Evolutionary conservation across 1,140 invertebrate genomes (phyloP).

Genomic region (Capitella teleta): DNA sequence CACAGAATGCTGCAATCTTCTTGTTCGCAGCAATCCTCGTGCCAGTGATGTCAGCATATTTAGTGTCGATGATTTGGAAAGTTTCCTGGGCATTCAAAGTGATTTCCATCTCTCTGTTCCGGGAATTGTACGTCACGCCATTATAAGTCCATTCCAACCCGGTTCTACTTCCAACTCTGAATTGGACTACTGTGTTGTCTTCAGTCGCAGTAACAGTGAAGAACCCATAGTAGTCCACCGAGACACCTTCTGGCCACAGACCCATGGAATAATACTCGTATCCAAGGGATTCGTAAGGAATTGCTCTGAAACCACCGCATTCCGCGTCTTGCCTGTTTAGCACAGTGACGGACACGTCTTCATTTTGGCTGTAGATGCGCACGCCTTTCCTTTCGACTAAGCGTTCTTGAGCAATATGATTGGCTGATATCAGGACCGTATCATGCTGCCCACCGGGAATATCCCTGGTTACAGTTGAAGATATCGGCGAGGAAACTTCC

Average conservation of each 20-base stretch:
- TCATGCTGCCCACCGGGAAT: too few species aligned
- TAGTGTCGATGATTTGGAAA: background rate
- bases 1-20: background rate
- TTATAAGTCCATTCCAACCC: background rate
- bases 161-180: background rate
- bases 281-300: background rate
- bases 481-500: too few species aligned
- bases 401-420: too few species aligned
- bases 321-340: background rate
- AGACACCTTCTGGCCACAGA: background rate
- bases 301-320: background rate
- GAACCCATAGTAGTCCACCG: background rate
- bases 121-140: background rate
- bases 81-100: background rate
- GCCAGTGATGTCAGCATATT: background rate
- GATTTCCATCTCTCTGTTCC: background rate
- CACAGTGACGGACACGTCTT: background rate
- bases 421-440: too few species aligned
- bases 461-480: too few species aligned
- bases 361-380: background rate
- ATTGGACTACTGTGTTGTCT: background rate
- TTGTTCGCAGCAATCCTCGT: background rate
- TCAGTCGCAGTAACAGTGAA: background rate
- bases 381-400: slow-evolving; percentile 3
- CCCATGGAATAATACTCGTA: background rate